These are phyloP conservation scores for Aurelia coerulea DNA, from an alignment of 30 jellyfish, hydroid and myxozoan species.

Conservation along the genomic window DNA sequence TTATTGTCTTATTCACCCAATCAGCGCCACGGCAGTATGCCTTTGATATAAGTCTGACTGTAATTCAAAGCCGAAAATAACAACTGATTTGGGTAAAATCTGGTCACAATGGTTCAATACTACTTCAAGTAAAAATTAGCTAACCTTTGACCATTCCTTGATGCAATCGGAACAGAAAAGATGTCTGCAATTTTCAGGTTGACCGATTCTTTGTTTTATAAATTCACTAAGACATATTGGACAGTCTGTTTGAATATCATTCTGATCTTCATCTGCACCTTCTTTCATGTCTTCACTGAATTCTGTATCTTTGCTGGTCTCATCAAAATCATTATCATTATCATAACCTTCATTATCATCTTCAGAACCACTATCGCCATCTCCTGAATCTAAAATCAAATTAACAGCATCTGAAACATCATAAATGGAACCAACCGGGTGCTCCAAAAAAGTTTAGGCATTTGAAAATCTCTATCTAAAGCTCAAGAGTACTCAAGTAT, in stretches of 20 bases:
- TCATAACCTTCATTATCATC: slow-evolving; percentile 13
- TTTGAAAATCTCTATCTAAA: not conserved
- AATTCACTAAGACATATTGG: slow-evolving; percentile 88
- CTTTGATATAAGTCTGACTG: no score
- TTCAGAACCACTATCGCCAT: not conserved
- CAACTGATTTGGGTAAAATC: no score
- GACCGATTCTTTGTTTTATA: slow-evolving; percentile 67
- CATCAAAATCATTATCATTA: slow-evolving; percentile 17
- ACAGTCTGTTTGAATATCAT: slow-evolving; percentile 47
- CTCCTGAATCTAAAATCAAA: not conserved
- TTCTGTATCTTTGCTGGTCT: not conserved
- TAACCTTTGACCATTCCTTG: slow-evolving; percentile 93
- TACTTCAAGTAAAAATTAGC: no score
- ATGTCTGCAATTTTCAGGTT: slow-evolving; percentile 87
- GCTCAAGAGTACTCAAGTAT: no score
- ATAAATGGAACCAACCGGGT: not conserved
- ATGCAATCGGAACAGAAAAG: slow-evolving; percentile 81
- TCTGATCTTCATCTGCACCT: slow-evolving; percentile 1
- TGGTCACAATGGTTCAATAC: no score
- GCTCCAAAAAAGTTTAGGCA: not conserved
- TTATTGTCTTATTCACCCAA: no score
- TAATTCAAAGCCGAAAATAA: no score
- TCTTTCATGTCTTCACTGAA: slow-evolving; percentile 17
- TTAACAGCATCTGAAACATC: not conserved
- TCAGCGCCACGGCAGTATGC: no score